Evolutionary conservation across 2,113 vertebrate species (phyloP), one percentile per base, ranked within the genome.

Genomic region (Rissa tridactyla): DNA sequence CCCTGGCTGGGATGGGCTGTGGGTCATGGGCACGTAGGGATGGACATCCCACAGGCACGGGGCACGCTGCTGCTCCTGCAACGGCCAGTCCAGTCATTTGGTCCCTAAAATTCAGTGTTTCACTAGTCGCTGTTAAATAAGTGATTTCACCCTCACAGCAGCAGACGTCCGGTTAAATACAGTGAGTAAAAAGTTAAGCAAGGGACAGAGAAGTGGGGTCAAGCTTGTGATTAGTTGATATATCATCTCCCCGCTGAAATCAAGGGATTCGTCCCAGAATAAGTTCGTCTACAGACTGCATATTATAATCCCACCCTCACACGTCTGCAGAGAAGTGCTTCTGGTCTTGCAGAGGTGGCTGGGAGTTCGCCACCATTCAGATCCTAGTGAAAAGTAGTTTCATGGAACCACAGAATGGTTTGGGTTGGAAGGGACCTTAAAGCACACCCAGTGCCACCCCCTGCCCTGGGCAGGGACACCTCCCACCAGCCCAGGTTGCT

Each of bases 331-430:
- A 62, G 82, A 78, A 85, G 42, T 22, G 17, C 46, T 58, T 86
- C 6, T 16, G 49, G 83, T 25, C 75, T 42, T 54, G 38, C 23
- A 2, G 1, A n/a, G 34, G 66, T 9, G 40, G 10, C 49, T 34
- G 62, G 86, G 42, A 54, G 25, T 70, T n/a, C 79, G 34, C 91
- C 82, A 68, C 42, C 77, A 5, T 66, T 34, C 78, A 78, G 81
- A 85, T 40, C 71, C 78, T 86, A 19, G 69, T 26, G 64, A 83
- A 88, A 62, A 18, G 49, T 68, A 72, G 72, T 55, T 95, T 94
- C 92, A 61, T 25, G 18, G 60, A 62, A 11, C 16, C n/a, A 27
- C 17, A 27, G 36, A 38, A 38, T 6, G 15, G 60, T 38, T 60
- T 61, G 14, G n/a, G 58, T 27, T 17, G 10, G 60, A 62, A 62